These are phyloP conservation scores for Acrocyrtus sp. DNA, from an alignment of 2,888 invertebrate species.

Conservation along the genomic window DNA sequence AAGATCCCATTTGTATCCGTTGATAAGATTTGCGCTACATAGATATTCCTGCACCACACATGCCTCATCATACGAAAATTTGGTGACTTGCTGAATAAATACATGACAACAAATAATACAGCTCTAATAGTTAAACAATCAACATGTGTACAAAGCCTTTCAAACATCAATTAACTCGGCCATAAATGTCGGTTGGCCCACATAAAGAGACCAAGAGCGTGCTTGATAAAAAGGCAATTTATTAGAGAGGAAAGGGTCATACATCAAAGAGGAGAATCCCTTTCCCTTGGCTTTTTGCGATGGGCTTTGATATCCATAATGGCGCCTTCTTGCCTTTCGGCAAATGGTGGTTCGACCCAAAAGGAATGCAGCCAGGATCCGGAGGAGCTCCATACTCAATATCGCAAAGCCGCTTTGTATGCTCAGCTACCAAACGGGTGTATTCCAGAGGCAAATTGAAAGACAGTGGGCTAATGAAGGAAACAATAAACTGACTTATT, in stretches of 20 bases:
- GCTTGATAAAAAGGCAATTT: neutral
- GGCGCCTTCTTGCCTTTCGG: slow-evolving; percentile 56
- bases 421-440: slow-evolving; percentile 83
- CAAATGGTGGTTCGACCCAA: slow-evolving; percentile 45
- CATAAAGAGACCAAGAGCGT: slow-evolving; percentile 11
- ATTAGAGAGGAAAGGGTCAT: slow-evolving; percentile 63
- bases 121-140: too few relatives aligned
- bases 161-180: too few relatives aligned
- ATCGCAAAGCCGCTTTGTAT: slow-evolving; percentile 69
- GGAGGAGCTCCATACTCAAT: slow-evolving; percentile 44
- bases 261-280: slow-evolving; percentile 86
- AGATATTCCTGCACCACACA: slow-evolving; percentile 86
- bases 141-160: too few relatives aligned
- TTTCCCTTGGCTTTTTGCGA: slow-evolving; percentile 84
- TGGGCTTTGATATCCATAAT: slow-evolving; percentile 87
- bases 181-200: slow-evolving; percentile 26
- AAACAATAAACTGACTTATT: slow-evolving; percentile 17
- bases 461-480: slow-evolving; percentile 74
- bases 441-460: slow-evolving; percentile 87
- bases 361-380: slow-evolving; percentile 39
- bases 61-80: slow-evolving; percentile 79
- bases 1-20: slow-evolving; percentile 92
- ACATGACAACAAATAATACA: slow-evolving; percentile 29
- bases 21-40: slow-evolving; percentile 80
- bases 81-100: slow-evolving; percentile 76